A percentile compares a stretch with the other conserved stretches of the same genome.
Conservation (phyloP, 2,888 invertebrate genomes). For the Thecophora atra region DNA sequence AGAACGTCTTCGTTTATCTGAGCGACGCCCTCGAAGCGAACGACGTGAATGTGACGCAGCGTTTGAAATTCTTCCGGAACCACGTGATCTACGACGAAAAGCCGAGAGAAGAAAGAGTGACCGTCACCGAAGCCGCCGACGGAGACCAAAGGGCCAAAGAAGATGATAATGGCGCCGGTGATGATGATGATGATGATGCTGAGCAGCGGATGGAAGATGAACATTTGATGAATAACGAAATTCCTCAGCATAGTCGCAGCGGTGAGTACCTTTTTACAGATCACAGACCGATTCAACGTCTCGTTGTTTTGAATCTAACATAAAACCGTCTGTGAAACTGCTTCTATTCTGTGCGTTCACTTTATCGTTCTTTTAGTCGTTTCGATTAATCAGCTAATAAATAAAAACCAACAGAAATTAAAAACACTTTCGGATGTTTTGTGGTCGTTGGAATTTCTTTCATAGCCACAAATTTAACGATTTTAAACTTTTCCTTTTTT, state of each 20-base stretch:
- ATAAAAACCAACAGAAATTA: neutral
- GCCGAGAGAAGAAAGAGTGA: conserved; percentile 38
- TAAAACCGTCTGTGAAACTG: too few species aligned
- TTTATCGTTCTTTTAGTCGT: neutral
- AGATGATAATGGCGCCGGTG: conserved; percentile 12
- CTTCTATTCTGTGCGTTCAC: too few species aligned
- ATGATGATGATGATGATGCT: conserved; percentile 1
- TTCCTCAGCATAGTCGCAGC: conserved; percentile 51
- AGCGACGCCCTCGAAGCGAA: conserved; percentile 73
- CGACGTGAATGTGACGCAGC: conserved; percentile 74
- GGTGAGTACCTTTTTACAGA: conserved; percentile 48
- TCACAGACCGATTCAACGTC: too few species aligned
- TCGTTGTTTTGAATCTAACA: too few species aligned
- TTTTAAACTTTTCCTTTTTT: neutral
- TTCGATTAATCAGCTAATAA: neutral
- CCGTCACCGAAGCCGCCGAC: conserved; percentile 40
- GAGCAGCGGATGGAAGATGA: conserved; percentile 42
- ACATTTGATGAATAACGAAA: conserved; percentile 53
- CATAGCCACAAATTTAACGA: neutral
- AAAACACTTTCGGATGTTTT: too few species aligned
- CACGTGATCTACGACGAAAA: conserved; percentile 69
- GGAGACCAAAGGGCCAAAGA: neutral
- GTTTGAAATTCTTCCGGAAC: conserved; percentile 74
- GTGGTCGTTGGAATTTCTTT: neutral
- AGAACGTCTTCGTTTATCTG: conserved; percentile 79